A percentile compares a stretch with the other conserved stretches of the same genome.
These are phyloP conservation scores for Ploceus nigricollis DNA, from an alignment of 2,113 vertebrate genomes.

Conservation along the genomic window DNA sequence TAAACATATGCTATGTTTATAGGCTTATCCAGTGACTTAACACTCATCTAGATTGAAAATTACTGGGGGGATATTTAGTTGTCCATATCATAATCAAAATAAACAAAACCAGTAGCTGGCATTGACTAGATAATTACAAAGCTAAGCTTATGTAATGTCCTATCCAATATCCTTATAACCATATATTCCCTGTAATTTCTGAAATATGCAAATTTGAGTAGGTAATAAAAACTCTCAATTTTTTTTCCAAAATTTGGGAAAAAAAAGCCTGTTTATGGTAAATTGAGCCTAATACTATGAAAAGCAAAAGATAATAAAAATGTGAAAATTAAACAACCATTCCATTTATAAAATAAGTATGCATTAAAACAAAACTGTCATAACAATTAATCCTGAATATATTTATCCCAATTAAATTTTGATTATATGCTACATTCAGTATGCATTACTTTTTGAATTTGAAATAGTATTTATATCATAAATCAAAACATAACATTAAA, in stretches of 20 bases:
- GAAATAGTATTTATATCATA: background rate
- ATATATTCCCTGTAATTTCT: background rate
- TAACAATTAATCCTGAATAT: background rate
- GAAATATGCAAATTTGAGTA: background rate
- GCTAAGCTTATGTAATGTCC: background rate
- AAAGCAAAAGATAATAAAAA: background rate
- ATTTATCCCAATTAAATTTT: background rate
- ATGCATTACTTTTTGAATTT: background rate
- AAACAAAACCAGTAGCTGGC: background rate
- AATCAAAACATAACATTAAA: background rate
- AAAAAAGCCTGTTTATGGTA: background rate
- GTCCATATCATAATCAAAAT: background rate
- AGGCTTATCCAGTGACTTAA: background rate
- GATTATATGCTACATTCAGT: background rate
- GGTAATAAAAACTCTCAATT: background rate
- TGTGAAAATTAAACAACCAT: background rate
- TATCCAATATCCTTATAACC: background rate
- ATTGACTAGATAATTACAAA: background rate
- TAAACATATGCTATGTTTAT: background rate
- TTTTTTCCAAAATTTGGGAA: background rate
- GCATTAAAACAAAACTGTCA: background rate
- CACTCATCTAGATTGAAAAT: background rate
- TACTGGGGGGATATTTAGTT: background rate
- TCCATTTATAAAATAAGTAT: background rate
- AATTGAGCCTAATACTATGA: background rate